Base-by-base conservation (phyloP, 2,797 vertebrate genomes). In the Acrossocheilus wenchowensis region DNA sequence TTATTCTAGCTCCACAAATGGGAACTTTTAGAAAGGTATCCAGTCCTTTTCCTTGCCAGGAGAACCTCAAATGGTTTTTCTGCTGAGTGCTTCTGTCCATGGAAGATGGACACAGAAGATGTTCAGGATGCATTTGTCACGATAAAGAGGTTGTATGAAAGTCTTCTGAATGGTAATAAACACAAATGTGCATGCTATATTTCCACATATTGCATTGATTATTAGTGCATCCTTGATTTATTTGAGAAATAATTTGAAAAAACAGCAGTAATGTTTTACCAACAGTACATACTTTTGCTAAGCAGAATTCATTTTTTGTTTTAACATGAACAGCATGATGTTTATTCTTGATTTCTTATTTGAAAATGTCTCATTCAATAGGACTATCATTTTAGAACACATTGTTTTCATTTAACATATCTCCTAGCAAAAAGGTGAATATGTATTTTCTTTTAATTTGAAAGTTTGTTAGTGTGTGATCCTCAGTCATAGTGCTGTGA, bases 1-100 rank as follows among this genome's bases (percentile, higher is more conserved):
- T 74, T 14, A 34, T 75, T 75, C n/a, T 26, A 75, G 72, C 72
- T 75, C 45, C 45, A 75, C 45, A 75, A 75, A n/a, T 75, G 72
- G 72, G 1, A 75, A 5, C 72, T 75, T 19, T 75, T 75, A 50
- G 45, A 75, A 3, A 75, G 26, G 12, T 75, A 30, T 15, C 45
- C 72, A 75, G 7, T 75, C 15, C 15, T 75, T 50, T 14, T 75
- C 72, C 72, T 50, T 75, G 72, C 72, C 72, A 75, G 43, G 45
- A 50, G 72, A 34, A 34, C 72, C 26, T 50, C 45, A 34, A 50
- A 50, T 19, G 72, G 4, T 75, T 75, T 75, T 50, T 75, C 45
- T 75, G 26, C 72, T 41, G 39, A 41, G 39, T 41, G 39, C 39
- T 7, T 41, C 39, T 41, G 39, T 41, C 39, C 39, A 41, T 75